A percentile compares a stretch with the other conserved stretches of the same genome.
phyloP scores from a whole-genome alignment of 2,888 invertebrate species.

The Amphipyra berbera region DNA sequence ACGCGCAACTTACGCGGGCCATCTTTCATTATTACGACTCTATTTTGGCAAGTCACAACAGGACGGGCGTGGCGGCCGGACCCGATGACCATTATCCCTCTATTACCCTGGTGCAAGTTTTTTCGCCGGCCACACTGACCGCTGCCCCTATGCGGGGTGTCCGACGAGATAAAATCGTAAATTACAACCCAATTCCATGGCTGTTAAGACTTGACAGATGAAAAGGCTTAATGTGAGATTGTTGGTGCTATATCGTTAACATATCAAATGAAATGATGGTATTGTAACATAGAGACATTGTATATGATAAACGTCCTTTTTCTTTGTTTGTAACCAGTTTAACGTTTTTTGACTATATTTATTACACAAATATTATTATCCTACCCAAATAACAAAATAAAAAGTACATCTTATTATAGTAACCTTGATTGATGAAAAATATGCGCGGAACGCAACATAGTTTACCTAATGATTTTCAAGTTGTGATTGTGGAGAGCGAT shows the following conservation, averaged over 20 bases:
- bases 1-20: conserved; percentile 84
- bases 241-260: conserved; percentile 84
- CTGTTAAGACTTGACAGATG: conserved; percentile 89
- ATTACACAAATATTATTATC: conserved; percentile 25
- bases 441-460: conserved; percentile 36
- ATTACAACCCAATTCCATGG: conserved; percentile 89
- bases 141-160: conserved; percentile 87
- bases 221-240: conserved; percentile 86
- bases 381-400: conserved; percentile 3
- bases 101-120: conserved; percentile 77
- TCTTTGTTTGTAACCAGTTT: conserved; percentile 66
- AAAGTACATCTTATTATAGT: conserved; percentile 13
- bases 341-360: conserved; percentile 51
- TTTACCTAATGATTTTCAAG: conserved; percentile 44
- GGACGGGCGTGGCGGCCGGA: conserved; percentile 82
- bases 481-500: conserved; percentile 28
- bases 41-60: conserved; percentile 89
- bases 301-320: conserved; percentile 77
- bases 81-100: conserved; percentile 80
- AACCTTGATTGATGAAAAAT: conserved; percentile 46
- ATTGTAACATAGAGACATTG: conserved; percentile 78
- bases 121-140: conserved; percentile 83
- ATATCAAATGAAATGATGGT: conserved; percentile 83
- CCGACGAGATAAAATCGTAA: conserved; percentile 88
- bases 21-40: conserved; percentile 88